Conservation (phyloP, 2,797 vertebrate genomes). For the Oryzias sinensis region DNA sequence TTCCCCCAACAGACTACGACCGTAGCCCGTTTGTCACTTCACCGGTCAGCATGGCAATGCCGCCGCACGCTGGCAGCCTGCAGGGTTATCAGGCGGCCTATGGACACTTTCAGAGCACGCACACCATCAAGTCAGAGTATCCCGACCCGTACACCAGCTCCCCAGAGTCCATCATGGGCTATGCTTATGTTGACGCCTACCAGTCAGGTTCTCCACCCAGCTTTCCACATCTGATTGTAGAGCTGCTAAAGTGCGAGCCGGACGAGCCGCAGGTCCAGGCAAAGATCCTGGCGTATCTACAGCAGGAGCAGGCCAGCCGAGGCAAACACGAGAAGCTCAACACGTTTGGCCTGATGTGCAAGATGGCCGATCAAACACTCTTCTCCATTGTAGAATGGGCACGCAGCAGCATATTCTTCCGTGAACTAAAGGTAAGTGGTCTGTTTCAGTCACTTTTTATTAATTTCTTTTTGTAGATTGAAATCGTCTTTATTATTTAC, state of each 20-base stretch:
- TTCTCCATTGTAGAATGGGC: conserved; percentile 99
- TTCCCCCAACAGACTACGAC: conserved; percentile 96
- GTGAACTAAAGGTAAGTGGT: conserved; percentile 93
- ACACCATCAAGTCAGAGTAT: conserved; percentile 98
- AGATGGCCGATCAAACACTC: conserved; percentile 98
- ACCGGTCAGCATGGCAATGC: conserved; percentile 97
- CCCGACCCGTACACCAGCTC: conserved; percentile 97
- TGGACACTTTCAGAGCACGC: conserved; percentile 89
- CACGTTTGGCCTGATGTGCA: conserved; percentile 98
- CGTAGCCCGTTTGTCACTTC: conserved; percentile 96
- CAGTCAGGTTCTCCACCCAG: conserved; percentile 89
- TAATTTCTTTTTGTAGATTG: background rate
- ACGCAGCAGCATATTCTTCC: conserved; percentile 97
- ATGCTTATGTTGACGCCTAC: conserved; percentile 91
- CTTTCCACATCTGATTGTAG: conserved; percentile 93
- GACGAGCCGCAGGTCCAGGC: conserved; percentile 96
- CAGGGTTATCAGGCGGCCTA: conserved; percentile 93
- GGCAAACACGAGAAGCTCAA: conserved; percentile 96
- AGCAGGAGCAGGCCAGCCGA: conserved; percentile 94
- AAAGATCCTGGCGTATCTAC: conserved; percentile 92
- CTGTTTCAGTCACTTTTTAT: background rate
- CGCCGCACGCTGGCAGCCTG: conserved; percentile 87
- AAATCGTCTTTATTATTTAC: background rate
- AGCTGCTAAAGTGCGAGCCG: conserved; percentile 97
- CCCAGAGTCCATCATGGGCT: conserved; percentile 96